phyloP scores from a whole-genome alignment of 2,888 invertebrate genomes.

The Aspidiotus rigidus region DNA sequence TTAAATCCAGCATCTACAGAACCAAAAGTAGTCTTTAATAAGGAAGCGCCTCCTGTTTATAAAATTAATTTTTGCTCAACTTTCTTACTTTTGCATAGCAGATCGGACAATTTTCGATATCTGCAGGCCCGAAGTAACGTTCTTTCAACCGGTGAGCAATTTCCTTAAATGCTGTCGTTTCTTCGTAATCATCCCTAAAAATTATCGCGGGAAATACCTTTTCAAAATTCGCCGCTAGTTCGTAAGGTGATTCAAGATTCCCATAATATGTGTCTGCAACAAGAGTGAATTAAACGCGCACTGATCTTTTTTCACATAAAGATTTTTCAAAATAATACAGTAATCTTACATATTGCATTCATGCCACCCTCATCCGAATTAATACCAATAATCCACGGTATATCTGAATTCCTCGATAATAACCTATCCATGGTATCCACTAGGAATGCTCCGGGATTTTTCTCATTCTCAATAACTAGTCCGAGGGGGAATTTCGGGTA shows the following conservation, averaged over 20 bases:
- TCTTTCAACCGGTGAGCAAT: too few relatives aligned
- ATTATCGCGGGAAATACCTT: too few relatives aligned
- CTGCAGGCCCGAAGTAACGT: too few relatives aligned
- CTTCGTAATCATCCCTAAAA: too few relatives aligned
- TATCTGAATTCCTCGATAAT: slow-evolving; percentile 27
- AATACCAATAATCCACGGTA: slow-evolving; percentile 33
- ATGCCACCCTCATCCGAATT: slow-evolving; percentile 34
- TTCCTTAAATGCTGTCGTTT: too few relatives aligned
- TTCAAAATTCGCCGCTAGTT: too few relatives aligned
- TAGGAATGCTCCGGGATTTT: slow-evolving; percentile 29
- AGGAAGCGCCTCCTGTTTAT: not conserved
- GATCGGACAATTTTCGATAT: too few relatives aligned
- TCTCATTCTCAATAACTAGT: slow-evolving; percentile 32
- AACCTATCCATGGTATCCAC: slow-evolving; percentile 23
- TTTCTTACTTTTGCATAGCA: not conserved
- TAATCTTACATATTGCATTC: slow-evolving; percentile 20
- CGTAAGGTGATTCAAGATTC: not conserved
- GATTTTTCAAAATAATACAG: too few relatives aligned
- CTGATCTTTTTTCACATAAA: too few relatives aligned
- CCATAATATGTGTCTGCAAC: not conserved
- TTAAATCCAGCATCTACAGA: slow-evolving; percentile 12
- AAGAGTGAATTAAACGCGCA: too few relatives aligned
- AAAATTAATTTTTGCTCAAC: not conserved
- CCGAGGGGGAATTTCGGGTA: slow-evolving; percentile 1
- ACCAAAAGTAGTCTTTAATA: slow-evolving; percentile 13